Evolutionary conservation across 2,888 invertebrate species (phyloP).

Genomic region (Dichetophora obliterata): DNA sequence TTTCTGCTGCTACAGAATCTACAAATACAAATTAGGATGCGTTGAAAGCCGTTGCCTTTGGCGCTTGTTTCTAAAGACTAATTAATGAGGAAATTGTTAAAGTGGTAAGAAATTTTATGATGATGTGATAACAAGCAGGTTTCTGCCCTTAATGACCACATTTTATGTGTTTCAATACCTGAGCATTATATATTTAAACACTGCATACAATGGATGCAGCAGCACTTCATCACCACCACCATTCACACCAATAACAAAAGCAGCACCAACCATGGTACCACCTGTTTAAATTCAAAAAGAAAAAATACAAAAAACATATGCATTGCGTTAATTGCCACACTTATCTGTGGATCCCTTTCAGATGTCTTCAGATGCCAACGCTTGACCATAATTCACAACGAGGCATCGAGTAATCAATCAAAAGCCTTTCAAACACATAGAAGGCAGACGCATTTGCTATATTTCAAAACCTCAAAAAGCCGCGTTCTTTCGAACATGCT

Average conservation of each 20-base stretch:
- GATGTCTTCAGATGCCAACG: neutral
- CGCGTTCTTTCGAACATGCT: neutral
- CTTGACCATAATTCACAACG: slow-evolving; percentile 13
- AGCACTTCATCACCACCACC: neutral
- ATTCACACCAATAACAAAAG: neutral
- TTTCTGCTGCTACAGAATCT: too few species aligned
- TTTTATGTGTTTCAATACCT: neutral
- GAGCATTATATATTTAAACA: neutral
- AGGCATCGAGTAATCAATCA: slow-evolving; percentile 13
- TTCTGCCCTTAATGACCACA: slow-evolving; percentile 22
- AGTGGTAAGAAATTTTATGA: neutral
- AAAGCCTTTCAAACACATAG: slow-evolving; percentile 18
- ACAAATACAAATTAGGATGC: too few species aligned
- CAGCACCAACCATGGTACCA: neutral
- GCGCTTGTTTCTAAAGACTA: neutral
- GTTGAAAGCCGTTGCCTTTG: too few species aligned
- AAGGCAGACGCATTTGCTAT: too few species aligned
- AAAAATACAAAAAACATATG: neutral
- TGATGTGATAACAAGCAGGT: slow-evolving; percentile 19
- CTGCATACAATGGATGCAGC: neutral
- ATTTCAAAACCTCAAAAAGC: neutral
- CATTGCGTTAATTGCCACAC: slow-evolving; percentile 25
- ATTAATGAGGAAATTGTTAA: slow-evolving; percentile 9
- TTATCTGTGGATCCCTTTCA: slow-evolving; percentile 1
- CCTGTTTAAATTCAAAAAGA: neutral